A percentile compares a stretch with the other conserved stretches of the same genome.
phyloP scores from a whole-genome alignment of 92 coral and sea anemone genomes.

The Zoanthus sociatus region DNA sequence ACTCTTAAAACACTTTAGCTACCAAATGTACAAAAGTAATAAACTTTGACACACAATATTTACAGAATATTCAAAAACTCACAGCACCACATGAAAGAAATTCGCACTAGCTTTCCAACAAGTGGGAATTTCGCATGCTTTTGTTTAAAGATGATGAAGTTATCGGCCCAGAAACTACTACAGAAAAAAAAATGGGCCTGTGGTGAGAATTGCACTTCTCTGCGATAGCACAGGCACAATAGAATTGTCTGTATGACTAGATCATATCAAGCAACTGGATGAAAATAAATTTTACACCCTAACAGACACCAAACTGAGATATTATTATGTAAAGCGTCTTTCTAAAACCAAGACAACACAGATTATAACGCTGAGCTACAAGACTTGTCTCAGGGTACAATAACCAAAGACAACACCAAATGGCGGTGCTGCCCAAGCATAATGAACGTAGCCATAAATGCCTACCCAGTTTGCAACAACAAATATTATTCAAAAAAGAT shows the following conservation, averaged over 20 bases:
- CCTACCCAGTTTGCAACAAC: constrained; percentile 53
- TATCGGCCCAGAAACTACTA: constrained; percentile 43
- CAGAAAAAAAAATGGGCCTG: constrained; percentile 58
- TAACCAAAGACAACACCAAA: constrained; percentile 28
- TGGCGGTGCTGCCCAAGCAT: constrained; percentile 51
- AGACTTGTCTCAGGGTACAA: constrained; percentile 48
- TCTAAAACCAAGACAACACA: constrained; percentile 47
- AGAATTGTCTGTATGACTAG: constrained; percentile 52
- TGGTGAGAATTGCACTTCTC: constrained; percentile 40
- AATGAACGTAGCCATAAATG: constrained; percentile 46
- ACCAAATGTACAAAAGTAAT: no score
- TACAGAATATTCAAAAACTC: no score
- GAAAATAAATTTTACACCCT: constrained; percentile 46
- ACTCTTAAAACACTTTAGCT: background rate
- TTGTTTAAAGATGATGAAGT: no score
- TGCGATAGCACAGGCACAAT: constrained; percentile 49
- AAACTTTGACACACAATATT: no score
- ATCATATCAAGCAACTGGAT: constrained; percentile 36
- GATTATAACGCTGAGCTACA: constrained; percentile 36
- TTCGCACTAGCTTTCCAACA: no score
- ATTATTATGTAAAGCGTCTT: constrained; percentile 54
- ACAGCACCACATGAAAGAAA: no score
- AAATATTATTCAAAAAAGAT: constrained; percentile 51
- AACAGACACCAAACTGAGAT: constrained; percentile 43
- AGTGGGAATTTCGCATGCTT: no score